A percentile compares a stretch with the other conserved stretches of the same genome.
Conservation (phyloP, 2,113 vertebrate genomes). For the Coryphaenoides rupestris region DNA sequence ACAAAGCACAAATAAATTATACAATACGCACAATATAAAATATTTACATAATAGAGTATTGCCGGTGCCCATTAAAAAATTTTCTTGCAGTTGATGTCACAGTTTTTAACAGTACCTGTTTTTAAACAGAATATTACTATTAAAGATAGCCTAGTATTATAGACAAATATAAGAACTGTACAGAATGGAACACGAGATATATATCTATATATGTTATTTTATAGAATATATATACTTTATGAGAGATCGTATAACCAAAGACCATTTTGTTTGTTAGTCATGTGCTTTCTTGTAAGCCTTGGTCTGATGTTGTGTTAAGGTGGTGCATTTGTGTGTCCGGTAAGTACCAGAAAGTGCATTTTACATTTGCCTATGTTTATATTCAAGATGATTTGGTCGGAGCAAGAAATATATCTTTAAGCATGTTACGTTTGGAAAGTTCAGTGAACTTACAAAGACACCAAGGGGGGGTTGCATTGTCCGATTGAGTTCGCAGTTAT, state of each 20-base stretch:
- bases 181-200: conserved; percentile 58
- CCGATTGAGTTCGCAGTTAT: background rate
- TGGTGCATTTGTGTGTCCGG: conserved; percentile 29
- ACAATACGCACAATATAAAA: conserved; percentile 64
- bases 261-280: background rate
- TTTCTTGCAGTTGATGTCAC: conserved; percentile 65
- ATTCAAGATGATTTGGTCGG: background rate
- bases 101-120: conserved; percentile 68
- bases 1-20: conserved; percentile 66
- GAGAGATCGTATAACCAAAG: background rate
- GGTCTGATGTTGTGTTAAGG: conserved; percentile 3
- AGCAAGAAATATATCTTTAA: conserved; percentile 10
- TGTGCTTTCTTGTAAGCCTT: too few relatives aligned
- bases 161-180: conserved; percentile 71
- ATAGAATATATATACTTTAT: background rate
- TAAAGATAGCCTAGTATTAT: conserved; percentile 70
- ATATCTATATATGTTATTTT: conserved; percentile 57
- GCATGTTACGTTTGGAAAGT: conserved; percentile 12
- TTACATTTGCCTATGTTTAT: conserved; percentile 27
- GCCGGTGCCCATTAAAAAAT: conserved; percentile 68
- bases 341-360: conserved; percentile 54
- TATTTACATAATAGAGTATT: conserved; percentile 74
- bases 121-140: conserved; percentile 68
- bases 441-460: background rate
- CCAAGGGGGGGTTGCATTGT: background rate